A percentile compares a stretch with the other conserved stretches of the same genome.
These are phyloP conservation scores for Sycophila sp. DNA, from an alignment of 1,140 invertebrate genomes.

Conservation along the genomic window DNA sequence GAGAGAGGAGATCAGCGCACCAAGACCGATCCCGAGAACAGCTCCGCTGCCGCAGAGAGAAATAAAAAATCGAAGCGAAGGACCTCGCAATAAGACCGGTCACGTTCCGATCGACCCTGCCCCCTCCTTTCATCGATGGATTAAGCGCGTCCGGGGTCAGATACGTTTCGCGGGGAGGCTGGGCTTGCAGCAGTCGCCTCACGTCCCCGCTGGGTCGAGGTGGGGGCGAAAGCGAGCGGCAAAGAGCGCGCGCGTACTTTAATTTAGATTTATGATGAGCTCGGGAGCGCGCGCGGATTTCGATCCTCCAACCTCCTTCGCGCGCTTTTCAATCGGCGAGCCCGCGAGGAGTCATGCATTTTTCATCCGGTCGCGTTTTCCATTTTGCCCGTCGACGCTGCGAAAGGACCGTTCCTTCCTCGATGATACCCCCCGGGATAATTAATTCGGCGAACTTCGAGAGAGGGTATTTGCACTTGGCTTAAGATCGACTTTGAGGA, in stretches of 20 bases:
- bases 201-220: no score
- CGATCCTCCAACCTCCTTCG: neutral
- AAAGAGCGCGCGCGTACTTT: conserved; percentile 19
- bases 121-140: conserved; percentile 20
- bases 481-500: no score
- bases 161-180: no score
- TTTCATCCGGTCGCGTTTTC: conserved; percentile 9
- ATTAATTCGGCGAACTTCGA: conserved; percentile 6
- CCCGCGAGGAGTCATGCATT: conserved; percentile 9
- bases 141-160: conserved; percentile 22
- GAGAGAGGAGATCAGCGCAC: no score
- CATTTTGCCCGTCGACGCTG: no score
- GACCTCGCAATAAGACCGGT: conserved; percentile 26
- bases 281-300: conserved; percentile 3
- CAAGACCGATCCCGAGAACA: no score
- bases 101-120: conserved; percentile 20
- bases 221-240: no score
- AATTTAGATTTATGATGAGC: conserved; percentile 24
- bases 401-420: neutral
- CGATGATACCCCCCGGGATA: neutral
- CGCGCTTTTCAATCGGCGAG: conserved; percentile 9
- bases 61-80: neutral
- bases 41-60: neutral
- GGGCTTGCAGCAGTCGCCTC: no score
- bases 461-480: no score